Percentiles rank a stretch among this genome's conserved stretches.
phyloP scores from a whole-genome alignment of 2,113 vertebrate species.

The Nesospiza acunhae region DNA sequence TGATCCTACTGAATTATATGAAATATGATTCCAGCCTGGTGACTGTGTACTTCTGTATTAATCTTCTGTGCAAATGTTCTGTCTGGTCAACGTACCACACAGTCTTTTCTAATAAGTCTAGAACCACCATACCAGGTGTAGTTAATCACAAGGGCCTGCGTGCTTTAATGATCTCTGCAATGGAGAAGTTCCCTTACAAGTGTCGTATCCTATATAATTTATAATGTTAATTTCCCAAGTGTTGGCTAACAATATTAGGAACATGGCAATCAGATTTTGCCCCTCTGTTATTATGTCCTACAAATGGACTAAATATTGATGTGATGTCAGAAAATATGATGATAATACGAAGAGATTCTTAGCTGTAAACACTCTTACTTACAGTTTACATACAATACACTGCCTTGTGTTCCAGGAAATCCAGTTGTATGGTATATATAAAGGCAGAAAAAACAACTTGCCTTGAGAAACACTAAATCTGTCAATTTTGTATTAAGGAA shows the following conservation, averaged over 20 bases:
- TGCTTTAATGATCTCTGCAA: not conserved
- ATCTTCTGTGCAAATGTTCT: not conserved
- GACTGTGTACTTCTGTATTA: not conserved
- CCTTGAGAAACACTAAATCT: not conserved
- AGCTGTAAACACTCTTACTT: not conserved
- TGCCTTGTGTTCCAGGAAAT: not conserved
- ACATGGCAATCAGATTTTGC: not conserved
- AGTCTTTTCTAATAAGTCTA: not conserved
- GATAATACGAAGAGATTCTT: not conserved
- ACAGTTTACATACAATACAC: not conserved
- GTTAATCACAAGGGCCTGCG: not conserved
- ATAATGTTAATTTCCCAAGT: not conserved
- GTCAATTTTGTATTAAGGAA: not conserved
- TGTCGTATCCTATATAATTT: not conserved
- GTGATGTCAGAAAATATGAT: not conserved
- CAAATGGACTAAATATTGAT: not conserved
- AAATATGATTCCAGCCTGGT: not conserved
- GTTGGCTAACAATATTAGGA: not conserved
- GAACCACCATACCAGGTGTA: not conserved
- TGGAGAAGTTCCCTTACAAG: not conserved
- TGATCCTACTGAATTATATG: not conserved
- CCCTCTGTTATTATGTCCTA: not conserved
- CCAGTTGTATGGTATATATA: not conserved
- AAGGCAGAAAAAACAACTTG: not conserved
- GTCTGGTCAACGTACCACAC: not conserved